These are phyloP conservation scores for Melanotaenia trifasciata DNA, from an alignment of 2,797 vertebrate species.

Conservation along the genomic window DNA sequence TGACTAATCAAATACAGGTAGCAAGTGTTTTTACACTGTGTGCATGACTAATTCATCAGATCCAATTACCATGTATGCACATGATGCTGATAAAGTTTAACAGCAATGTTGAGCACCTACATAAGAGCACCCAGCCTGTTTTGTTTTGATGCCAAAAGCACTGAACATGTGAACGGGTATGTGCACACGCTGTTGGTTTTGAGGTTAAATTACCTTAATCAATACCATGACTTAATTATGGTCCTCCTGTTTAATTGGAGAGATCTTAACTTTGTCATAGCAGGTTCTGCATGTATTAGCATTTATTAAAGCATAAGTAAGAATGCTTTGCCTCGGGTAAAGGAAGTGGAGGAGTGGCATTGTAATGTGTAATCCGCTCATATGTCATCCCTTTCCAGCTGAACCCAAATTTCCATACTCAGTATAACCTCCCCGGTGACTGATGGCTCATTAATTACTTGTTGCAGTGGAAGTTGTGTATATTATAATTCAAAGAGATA, in stretches of 20 bases:
- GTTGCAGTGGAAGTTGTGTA: slow-evolving; percentile 43
- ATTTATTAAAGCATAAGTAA: slow-evolving; percentile 52
- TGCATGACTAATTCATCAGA: slow-evolving; percentile 17
- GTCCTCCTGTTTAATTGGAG: slow-evolving; percentile 52
- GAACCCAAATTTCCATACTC: slow-evolving; percentile 46
- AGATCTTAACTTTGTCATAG: slow-evolving; percentile 56
- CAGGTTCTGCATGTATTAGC: slow-evolving; percentile 56
- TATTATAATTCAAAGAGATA: slow-evolving; percentile 53
- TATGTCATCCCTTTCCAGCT: slow-evolving; percentile 45
- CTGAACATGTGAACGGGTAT: slow-evolving; percentile 11
- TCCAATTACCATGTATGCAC: slow-evolving; percentile 28
- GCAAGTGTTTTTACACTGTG: background rate
- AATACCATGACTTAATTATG: slow-evolving; percentile 59
- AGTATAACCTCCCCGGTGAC: slow-evolving; percentile 41
- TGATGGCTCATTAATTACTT: slow-evolving; percentile 69
- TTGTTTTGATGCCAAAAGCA: slow-evolving; percentile 40
- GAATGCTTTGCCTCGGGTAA: slow-evolving; percentile 36
- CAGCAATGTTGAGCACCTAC: slow-evolving; percentile 33
- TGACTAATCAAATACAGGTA: slow-evolving; percentile 13
- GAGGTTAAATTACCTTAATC: slow-evolving; percentile 48
- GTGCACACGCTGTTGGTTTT: slow-evolving; percentile 26
- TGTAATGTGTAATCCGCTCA: slow-evolving; percentile 53
- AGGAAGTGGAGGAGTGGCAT: slow-evolving; percentile 40
- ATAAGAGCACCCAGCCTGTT: slow-evolving; percentile 18
- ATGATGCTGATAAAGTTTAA: slow-evolving; percentile 19